Base-by-base conservation (phyloP, 1,140 invertebrate species). In the Drosophila biarmipes region DNA sequence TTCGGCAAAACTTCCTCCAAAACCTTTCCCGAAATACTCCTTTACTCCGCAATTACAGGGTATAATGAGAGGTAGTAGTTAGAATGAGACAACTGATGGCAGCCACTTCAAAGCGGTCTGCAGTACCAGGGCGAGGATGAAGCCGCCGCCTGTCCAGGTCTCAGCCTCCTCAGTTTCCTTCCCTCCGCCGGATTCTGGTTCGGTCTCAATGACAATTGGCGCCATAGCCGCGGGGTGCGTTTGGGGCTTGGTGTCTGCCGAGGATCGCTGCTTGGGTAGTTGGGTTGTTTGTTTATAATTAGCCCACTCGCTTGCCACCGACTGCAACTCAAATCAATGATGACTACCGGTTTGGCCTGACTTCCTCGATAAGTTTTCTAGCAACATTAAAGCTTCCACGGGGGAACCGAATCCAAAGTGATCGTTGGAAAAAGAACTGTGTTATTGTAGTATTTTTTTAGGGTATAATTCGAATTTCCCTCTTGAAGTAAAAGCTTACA, bases 231-330 rank as follows among this genome's bases (percentile, higher is more conserved):
- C 78, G 85, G 79, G 85, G 77, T 67, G 73, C 68, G 64, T 59
- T 57, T 59, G 57, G 62, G 31, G 34, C 21, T 27, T 6, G 27
- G 37, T 35, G 55, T 49, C 74, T 43, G 53, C 31, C 48, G 27
- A 57, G 54, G 66, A 62, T 75, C 34, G 58, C 48, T 40, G 21
- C 27, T 27, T 42, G 29, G 54, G 24, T 40, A 31, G 40, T 71
- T 62, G 46, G 62, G 53, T 89, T 89, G 84, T 89, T 89, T 89
- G 84, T 84, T 89, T 89, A 89, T 89, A 89, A 89, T 89, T 89
- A 89, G 84, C 84, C 84, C 78, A 61, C 66, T 73, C 56, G 38
- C 52, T 48, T 11, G 49, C 53, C 52, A 2, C 43, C 35, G 45
- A 35, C 59, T 43, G 76, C 84, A 74, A 89, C 89, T 89, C 73